Evolutionary conservation across 2,888 invertebrate species (phyloP), one percentile per base, ranked within the genome.

Genomic region (Campaea margaritaria): DNA sequence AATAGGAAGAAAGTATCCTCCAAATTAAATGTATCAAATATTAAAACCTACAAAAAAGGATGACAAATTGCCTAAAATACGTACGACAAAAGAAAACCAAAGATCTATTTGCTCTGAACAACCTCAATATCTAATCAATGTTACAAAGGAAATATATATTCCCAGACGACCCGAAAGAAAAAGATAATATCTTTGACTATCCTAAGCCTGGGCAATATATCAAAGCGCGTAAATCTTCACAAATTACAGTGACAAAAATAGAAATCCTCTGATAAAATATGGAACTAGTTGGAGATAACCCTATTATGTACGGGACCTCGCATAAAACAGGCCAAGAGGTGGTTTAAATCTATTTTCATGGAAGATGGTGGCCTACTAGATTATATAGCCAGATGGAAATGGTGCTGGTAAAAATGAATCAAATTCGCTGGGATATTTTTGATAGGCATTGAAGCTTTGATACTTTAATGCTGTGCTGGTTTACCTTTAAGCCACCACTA

Each of bases 331-430:
- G 16, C 58, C 53, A 52, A 51, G 61, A 36, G 71, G 67, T 70
- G 62, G 70, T 76, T 75, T 70, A 73, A 79, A 79, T 78, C 73
- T 75, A 79, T 79, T 79, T 69, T 64, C 65, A 54, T 45, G 46
- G 67, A 73, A 79, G 69, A 73, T 69, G 72, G 69, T 66, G 41
- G 69, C 70, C 68, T 58, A 43, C 53, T 66, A 70, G 74, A 73
- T 79, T 72, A 66, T 64, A 55, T 3, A n/a, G 64, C 43, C 48
- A 56, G 50, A 67, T 59, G 69, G 71, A 68, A 69, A 67, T 61
- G 59, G 49, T 42, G 46, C 65, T 51, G 59, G 54, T 64, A 54
- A 67, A 66, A 65, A 46, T 58, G 53, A 60, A 54, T 57, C 53
- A 60, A 51, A 63, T 68, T 75, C 55, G 47, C 27, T 52, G 47